Percentiles rank a stretch among this genome's conserved stretches.
These are phyloP conservation scores for Aphelenchoides bicaudatus DNA, from an alignment of 2,888 invertebrate species.

Conservation along the genomic window DNA sequence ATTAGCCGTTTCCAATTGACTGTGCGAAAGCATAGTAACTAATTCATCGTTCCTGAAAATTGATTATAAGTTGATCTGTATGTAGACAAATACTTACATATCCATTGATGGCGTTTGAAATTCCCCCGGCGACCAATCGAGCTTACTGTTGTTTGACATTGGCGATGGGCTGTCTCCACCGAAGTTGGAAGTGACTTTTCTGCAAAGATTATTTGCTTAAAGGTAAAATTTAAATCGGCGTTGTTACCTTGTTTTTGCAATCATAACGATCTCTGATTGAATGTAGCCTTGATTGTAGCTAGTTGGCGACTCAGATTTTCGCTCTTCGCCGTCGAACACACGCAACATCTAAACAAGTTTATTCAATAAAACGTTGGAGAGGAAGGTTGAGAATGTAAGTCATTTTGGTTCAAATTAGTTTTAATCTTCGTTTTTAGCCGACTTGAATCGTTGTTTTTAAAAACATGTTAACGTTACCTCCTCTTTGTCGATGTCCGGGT, in stretches of 20 bases:
- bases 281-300: constrained; percentile 61
- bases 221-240: constrained; percentile 1
- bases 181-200: constrained; percentile 44
- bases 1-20: constrained; percentile 44
- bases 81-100: constrained; percentile 41
- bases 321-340: constrained; percentile 56
- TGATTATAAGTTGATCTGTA: constrained; percentile 1
- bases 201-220: constrained; percentile 23
- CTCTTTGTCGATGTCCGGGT: constrained; percentile 58
- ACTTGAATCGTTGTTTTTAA: no score
- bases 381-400: no score
- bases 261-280: constrained; percentile 60
- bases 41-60: constrained; percentile 51
- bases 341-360: no score
- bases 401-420: no score
- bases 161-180: constrained; percentile 59
- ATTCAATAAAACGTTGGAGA: no score
- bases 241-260: constrained; percentile 54
- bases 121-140: constrained; percentile 59
- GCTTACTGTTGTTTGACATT: constrained; percentile 46
- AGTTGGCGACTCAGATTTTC: constrained; percentile 50
- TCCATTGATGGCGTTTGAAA: constrained; percentile 49
- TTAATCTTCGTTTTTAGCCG: no score
- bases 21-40: constrained; percentile 43
- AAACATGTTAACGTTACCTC: no score